These are phyloP conservation scores for Centrocercus urophasianus DNA, from an alignment of 2,113 vertebrate genomes.

Conservation along the genomic window DNA sequence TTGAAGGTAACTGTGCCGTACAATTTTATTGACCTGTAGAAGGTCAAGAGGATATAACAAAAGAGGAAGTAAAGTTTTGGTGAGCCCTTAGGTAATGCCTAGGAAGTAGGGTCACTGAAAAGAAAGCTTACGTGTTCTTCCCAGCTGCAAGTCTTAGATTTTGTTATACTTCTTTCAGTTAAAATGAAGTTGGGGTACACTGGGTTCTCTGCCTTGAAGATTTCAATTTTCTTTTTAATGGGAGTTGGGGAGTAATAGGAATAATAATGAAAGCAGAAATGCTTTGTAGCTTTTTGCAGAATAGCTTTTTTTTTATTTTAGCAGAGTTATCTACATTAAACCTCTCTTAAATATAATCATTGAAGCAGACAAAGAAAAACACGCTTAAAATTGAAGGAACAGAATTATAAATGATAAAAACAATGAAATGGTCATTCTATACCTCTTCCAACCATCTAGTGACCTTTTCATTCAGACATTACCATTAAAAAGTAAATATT, in stretches of 20 bases:
- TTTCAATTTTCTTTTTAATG: neutral
- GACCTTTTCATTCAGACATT: neutral
- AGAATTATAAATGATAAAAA: neutral
- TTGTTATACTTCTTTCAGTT: neutral
- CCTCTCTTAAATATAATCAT: neutral
- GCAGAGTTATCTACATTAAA: neutral
- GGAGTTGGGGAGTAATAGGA: neutral
- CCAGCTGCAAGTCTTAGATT: neutral
- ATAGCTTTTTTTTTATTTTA: neutral
- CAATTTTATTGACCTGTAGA: neutral
- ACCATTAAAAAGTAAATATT: neutral
- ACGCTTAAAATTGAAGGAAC: neutral
- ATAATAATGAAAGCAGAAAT: neutral
- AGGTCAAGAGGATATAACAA: neutral
- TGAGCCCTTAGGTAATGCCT: neutral
- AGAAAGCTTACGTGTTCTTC: neutral
- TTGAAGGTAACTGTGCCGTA: neutral
- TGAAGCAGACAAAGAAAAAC: constrained; percentile 1
- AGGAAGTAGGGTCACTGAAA: neutral
- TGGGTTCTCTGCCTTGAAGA: neutral
- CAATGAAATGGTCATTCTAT: neutral
- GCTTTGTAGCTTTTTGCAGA: neutral
- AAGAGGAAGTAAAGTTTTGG: neutral
- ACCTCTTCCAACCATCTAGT: neutral
- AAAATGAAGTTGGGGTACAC: neutral